A percentile compares a stretch with the other conserved stretches of the same genome.
These are phyloP conservation scores for Polyommatus icarus DNA, from an alignment of 2,888 invertebrate genomes.

Conservation along the genomic window DNA sequence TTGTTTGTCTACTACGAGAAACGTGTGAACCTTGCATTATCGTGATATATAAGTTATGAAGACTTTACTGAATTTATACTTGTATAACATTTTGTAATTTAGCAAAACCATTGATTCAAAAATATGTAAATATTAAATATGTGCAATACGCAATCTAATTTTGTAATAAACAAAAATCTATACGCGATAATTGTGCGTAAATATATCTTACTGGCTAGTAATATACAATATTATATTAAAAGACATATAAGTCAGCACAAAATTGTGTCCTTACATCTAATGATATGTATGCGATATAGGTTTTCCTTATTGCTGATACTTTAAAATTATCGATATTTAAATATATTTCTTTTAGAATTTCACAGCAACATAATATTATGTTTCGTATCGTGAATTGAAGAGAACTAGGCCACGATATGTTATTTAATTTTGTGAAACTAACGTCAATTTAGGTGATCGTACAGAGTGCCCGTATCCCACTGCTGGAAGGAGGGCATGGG, in stretches of 20 bases:
- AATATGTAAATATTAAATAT: neutral
- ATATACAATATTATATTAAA: slow-evolving; percentile 36
- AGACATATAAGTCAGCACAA: slow-evolving; percentile 49
- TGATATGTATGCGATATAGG: slow-evolving; percentile 78
- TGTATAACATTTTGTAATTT: neutral
- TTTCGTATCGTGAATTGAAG: slow-evolving; percentile 44
- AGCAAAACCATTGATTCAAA: neutral
- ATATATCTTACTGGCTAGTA: slow-evolving; percentile 30
- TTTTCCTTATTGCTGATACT: slow-evolving; percentile 64
- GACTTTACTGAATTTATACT: neutral
- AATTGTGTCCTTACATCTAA: slow-evolving; percentile 62
- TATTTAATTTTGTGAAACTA: too few species aligned
- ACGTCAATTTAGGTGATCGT: too few species aligned
- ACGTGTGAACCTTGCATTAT: neutral
- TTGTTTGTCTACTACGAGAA: too few species aligned
- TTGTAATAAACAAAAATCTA: neutral
- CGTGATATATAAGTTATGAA: neutral
- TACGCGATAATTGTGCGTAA: slow-evolving; percentile 29
- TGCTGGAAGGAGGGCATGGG: too few species aligned
- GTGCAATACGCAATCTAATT: neutral
- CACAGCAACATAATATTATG: slow-evolving; percentile 34
- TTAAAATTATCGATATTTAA: slow-evolving; percentile 37
- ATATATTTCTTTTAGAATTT: slow-evolving; percentile 34
- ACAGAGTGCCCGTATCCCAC: too few species aligned
- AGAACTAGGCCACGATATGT: neutral